Conservation (phyloP, 2,113 vertebrate species). For the Pterocles burchelli region DNA sequence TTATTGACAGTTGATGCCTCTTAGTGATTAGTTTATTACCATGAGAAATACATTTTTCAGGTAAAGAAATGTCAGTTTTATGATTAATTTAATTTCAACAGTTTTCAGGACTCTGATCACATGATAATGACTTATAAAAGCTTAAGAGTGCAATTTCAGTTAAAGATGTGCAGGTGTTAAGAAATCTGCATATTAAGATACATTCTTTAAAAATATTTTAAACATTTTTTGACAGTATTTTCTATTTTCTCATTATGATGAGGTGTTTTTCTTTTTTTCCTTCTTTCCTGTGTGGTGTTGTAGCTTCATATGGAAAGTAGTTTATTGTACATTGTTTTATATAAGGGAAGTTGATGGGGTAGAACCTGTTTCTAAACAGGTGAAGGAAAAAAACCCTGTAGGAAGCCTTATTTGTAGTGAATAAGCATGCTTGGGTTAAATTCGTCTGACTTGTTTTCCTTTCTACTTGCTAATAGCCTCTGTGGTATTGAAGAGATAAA, state of each 20-base stretch:
- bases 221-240: background rate
- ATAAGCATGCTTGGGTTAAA: background rate
- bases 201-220: background rate
- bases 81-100: background rate
- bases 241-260: background rate
- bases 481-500: constrained; percentile 1
- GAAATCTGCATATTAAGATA: background rate
- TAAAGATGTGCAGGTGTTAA: background rate
- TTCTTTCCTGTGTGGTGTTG: background rate
- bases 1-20: background rate
- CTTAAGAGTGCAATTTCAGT: constrained; percentile 1
- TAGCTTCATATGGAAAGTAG: background rate
- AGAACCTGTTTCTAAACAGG: background rate
- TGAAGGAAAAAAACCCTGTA: background rate
- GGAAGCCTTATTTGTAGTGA: background rate
- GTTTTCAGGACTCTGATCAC: background rate
- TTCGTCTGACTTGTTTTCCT: background rate
- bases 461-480: background rate
- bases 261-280: background rate
- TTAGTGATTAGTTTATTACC: background rate
- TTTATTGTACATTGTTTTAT: background rate
- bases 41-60: background rate
- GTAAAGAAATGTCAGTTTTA: background rate
- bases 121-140: background rate
- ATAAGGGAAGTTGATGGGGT: background rate